A percentile compares a stretch with the other conserved stretches of the same genome.
phyloP scores from a whole-genome alignment of 2,113 vertebrate genomes.

The Pangasianodon hypophthalmus region DNA sequence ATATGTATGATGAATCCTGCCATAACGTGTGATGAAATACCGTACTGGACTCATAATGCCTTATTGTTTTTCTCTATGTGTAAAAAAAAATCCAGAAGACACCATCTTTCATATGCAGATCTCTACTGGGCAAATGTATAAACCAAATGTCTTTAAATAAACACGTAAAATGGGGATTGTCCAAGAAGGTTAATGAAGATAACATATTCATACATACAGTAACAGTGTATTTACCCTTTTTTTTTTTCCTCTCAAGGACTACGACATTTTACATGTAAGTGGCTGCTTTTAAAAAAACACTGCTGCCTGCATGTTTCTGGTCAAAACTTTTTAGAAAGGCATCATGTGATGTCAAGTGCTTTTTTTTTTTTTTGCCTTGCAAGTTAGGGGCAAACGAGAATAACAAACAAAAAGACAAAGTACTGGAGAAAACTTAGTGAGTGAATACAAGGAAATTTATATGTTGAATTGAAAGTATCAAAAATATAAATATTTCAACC shows the following conservation, averaged over 20 bases:
- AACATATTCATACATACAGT: neutral
- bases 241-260: neutral
- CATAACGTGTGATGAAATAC: neutral
- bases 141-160: slow-evolving; percentile 9
- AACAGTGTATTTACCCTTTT: neutral
- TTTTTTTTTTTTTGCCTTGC: too few species aligned
- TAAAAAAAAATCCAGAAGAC: neutral
- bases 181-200: neutral
- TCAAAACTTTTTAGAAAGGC: neutral
- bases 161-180: neutral
- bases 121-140: neutral
- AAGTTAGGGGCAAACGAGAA: too few species aligned
- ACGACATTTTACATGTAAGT: neutral
- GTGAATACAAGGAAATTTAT: neutral
- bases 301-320: neutral
- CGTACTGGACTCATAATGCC: slow-evolving; percentile 3
- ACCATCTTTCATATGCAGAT: slow-evolving; percentile 20
- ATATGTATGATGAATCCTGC: slow-evolving; percentile 12
- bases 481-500: too few species aligned
- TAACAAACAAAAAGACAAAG: neutral
- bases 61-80: neutral
- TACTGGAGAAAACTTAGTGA: neutral
- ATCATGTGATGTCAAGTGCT: neutral
- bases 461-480: neutral
- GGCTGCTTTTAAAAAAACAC: neutral